These are phyloP conservation scores for Capitulum mitella DNA, from an alignment of 2,888 invertebrate genomes.

Conservation along the genomic window DNA sequence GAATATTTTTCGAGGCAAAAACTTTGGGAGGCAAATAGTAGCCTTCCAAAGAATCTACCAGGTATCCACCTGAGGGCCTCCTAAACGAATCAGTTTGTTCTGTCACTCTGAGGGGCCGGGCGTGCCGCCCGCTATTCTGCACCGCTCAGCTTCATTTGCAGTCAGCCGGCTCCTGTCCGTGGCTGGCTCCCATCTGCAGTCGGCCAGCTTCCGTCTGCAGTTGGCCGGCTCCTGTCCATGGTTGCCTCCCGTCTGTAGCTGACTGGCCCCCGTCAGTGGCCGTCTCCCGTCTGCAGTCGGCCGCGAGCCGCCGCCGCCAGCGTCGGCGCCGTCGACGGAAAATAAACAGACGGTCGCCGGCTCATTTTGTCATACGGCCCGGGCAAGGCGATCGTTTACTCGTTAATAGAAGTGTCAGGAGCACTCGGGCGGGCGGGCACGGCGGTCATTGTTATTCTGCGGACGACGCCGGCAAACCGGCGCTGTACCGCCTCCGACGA, in stretches of 20 bases:
- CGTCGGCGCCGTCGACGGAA: background rate
- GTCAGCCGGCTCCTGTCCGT: too few relatives aligned
- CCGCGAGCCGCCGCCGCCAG: background rate
- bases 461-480: background rate
- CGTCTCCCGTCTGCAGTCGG: background rate
- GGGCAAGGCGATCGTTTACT: background rate
- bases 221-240: too few relatives aligned
- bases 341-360: background rate
- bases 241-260: background rate
- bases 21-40: too few relatives aligned
- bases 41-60: too few relatives aligned
- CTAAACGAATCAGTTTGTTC: too few relatives aligned
- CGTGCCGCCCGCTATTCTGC: too few relatives aligned
- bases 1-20: too few relatives aligned
- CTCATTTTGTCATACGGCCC: background rate
- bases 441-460: background rate
- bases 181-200: too few relatives aligned
- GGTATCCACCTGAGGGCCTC: too few relatives aligned
- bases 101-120: too few relatives aligned
- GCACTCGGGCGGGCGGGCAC: background rate
- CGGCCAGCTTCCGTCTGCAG: too few relatives aligned
- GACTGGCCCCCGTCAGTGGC: background rate
- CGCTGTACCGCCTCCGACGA: background rate
- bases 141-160: too few relatives aligned
- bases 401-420: conserved; percentile 5